These are phyloP conservation scores for Agrotis exclamationis DNA, from an alignment of 2,888 invertebrate genomes.

Conservation along the genomic window DNA sequence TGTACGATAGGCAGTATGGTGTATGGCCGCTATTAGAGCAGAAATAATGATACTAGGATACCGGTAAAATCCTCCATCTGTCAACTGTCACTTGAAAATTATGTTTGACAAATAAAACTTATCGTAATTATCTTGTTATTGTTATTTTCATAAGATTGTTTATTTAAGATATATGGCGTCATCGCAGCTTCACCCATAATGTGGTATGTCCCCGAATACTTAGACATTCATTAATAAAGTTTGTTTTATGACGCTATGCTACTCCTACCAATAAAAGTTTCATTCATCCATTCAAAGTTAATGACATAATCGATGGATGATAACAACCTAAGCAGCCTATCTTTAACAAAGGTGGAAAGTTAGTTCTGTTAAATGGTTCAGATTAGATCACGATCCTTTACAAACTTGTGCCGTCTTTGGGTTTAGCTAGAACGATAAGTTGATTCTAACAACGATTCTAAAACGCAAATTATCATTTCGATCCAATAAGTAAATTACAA, in stretches of 20 bases:
- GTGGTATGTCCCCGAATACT: not conserved
- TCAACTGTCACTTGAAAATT: no score
- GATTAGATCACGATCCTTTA: constrained; percentile 22
- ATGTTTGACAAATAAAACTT: no score
- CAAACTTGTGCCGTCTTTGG: constrained; percentile 14
- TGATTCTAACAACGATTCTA: no score
- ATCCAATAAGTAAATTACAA: no score
- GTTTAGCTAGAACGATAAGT: not conserved
- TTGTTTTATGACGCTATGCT: no score
- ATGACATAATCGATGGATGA: constrained; percentile 5
- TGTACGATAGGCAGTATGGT: no score
- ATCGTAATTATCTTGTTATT: no score
- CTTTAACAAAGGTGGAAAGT: constrained; percentile 25
- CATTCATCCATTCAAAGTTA: constrained; percentile 6
- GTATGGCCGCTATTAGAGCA: no score
- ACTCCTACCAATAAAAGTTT: not conserved
- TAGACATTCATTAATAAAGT: not conserved
- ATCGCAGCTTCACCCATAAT: no score
- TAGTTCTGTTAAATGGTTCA: constrained; percentile 27
- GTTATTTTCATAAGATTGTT: no score
- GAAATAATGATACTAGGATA: not conserved
- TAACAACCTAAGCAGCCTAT: constrained; percentile 23
- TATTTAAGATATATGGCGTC: no score
- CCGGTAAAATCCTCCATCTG: not conserved
- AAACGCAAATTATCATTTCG: no score